phyloP scores from a whole-genome alignment of 2,113 vertebrate species.

The Myotis lucifugus region DNA sequence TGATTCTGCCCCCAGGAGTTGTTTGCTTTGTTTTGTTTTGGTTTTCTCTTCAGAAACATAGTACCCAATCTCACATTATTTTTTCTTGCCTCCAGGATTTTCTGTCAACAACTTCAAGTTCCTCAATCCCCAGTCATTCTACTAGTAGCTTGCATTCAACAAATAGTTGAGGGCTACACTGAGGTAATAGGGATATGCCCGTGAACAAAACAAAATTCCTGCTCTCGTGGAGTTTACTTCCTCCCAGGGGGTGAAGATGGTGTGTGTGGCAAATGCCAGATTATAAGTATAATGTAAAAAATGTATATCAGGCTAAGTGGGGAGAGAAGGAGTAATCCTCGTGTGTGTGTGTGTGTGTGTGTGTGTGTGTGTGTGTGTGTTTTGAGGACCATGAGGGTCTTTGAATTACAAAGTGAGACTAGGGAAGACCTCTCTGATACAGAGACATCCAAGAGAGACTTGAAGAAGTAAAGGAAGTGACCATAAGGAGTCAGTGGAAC shows the following conservation, averaged over 20 bases:
- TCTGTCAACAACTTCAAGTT: not conserved
- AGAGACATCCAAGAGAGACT: not conserved
- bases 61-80: not conserved
- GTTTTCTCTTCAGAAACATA: not conserved
- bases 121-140: not conserved
- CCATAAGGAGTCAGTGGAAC: not conserved
- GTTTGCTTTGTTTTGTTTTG: not conserved
- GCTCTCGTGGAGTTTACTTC: not conserved
- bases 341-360: not conserved
- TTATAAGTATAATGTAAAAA: not conserved
- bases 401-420: not conserved
- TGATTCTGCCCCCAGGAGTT: not conserved
- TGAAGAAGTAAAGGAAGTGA: not conserved
- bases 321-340: not conserved
- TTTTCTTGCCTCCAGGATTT: not conserved
- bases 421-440: not conserved
- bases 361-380: not conserved
- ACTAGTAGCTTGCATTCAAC: not conserved
- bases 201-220: not conserved
- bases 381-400: not conserved
- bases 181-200: not conserved
- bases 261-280: not conserved
- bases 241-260: not conserved
- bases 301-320: no score
- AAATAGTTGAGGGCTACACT: not conserved